Percentiles rank a stretch among this genome's conserved stretches.
These are phyloP conservation scores for Mobula birostris DNA, from an alignment of 2,113 vertebrate genomes.

Conservation along the genomic window DNA sequence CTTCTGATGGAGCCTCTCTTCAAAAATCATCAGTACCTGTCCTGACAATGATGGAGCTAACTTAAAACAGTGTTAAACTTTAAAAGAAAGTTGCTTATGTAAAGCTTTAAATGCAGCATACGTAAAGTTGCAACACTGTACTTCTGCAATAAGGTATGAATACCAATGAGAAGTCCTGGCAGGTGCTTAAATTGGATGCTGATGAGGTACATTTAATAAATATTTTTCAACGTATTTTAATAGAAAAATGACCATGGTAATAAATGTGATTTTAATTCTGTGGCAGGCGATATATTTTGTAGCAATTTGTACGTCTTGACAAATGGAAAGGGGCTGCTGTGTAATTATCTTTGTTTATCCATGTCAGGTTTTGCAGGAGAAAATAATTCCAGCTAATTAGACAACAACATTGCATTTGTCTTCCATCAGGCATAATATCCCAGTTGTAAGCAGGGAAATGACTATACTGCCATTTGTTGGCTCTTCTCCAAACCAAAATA, in stretches of 20 bases:
- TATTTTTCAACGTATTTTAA: constrained; percentile 20
- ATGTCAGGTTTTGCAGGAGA: constrained; percentile 5
- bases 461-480: neutral
- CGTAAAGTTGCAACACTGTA: neutral
- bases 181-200: neutral
- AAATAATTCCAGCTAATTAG: constrained; percentile 32
- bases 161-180: neutral
- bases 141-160: neutral
- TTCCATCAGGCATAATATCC: constrained; percentile 30
- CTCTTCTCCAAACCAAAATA: neutral
- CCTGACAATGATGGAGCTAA: neutral
- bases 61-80: no score
- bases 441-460: neutral
- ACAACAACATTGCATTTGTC: constrained; percentile 31
- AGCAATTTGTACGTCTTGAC: neutral
- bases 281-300: neutral
- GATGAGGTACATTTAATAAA: constrained; percentile 5
- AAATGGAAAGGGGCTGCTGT: neutral
- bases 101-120: neutral
- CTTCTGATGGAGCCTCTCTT: neutral
- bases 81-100: neutral
- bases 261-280: neutral
- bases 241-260: constrained; percentile 16
- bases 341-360: constrained; percentile 36
- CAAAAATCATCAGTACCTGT: neutral